These are phyloP conservation scores for Globodera ellingtonae DNA, from an alignment of 1,140 invertebrate genomes.

Conservation along the genomic window DNA sequence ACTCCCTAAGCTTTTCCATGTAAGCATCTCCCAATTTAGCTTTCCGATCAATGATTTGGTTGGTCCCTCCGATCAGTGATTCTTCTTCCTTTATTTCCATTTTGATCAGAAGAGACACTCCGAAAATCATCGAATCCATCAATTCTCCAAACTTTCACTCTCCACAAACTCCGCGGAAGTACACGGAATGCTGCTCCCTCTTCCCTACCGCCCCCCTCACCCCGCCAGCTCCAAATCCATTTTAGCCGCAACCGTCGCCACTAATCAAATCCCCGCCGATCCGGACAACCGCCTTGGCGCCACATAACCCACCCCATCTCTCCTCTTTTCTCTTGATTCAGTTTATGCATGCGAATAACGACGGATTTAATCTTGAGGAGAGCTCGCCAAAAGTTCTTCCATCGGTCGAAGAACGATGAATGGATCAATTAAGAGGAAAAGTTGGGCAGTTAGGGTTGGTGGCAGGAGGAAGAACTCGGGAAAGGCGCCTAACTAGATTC, in stretches of 20 bases:
- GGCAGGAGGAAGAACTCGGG: background rate
- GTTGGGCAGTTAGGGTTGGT: background rate
- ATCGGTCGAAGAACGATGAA: background rate
- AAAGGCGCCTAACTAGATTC: background rate
- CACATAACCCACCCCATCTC: background rate
- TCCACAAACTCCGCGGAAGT: background rate
- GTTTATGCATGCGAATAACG: background rate
- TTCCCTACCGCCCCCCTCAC: background rate
- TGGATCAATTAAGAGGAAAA: constrained; percentile 11
- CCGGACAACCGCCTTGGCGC: background rate
- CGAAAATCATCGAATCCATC: no score
- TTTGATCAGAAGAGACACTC: no score
- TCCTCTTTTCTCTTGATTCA: background rate
- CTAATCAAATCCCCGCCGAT: background rate
- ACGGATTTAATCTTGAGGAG: constrained; percentile 13
- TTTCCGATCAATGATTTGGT: background rate
- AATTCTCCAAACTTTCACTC: background rate
- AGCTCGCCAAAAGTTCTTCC: background rate
- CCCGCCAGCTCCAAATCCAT: background rate
- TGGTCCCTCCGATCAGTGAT: no score
- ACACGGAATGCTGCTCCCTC: background rate
- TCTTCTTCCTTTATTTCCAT: no score
- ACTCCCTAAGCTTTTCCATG: no score
- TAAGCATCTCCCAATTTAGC: background rate
- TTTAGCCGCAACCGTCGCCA: background rate